A percentile compares a stretch with the other conserved stretches of the same genome.
Conservation (phyloP, 2,113 vertebrate genomes). For the Tragelaphus buxtoni region DNA sequence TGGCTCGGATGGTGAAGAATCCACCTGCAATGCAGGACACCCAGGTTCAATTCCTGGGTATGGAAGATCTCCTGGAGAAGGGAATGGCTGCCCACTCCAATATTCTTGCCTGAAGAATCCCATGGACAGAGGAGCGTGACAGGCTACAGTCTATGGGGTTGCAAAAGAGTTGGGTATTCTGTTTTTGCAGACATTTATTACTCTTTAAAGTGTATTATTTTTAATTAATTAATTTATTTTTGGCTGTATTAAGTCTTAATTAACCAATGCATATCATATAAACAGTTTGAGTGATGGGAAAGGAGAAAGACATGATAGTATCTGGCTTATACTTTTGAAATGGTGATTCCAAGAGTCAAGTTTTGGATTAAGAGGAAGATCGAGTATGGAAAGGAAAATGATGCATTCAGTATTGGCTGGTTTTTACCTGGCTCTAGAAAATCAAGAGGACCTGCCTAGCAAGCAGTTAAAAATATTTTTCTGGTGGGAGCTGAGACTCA, state of each 20-base stretch:
- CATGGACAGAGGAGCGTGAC: fast-evolving
- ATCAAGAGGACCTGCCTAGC: background rate
- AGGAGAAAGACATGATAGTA: background rate
- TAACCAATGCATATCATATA: background rate
- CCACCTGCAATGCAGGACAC: background rate
- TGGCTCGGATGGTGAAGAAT: background rate
- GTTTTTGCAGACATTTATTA: background rate
- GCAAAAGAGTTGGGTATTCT: background rate
- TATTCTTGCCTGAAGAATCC: background rate
- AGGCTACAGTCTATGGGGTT: background rate
- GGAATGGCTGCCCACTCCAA: background rate
- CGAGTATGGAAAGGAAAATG: background rate
- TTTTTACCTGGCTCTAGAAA: background rate
- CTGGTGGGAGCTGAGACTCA: background rate
- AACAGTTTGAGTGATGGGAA: background rate
- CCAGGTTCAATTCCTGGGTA: background rate
- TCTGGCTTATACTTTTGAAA: background rate
- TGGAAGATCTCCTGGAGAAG: background rate
- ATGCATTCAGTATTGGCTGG: background rate
- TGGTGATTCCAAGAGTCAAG: background rate
- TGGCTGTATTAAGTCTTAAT: background rate
- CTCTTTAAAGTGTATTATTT: background rate
- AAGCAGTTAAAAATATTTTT: background rate
- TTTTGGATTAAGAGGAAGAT: background rate
- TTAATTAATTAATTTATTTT: background rate